Evolutionary conservation across 2,113 vertebrate genomes (phyloP).

Genomic region (Microtus montanus): DNA sequence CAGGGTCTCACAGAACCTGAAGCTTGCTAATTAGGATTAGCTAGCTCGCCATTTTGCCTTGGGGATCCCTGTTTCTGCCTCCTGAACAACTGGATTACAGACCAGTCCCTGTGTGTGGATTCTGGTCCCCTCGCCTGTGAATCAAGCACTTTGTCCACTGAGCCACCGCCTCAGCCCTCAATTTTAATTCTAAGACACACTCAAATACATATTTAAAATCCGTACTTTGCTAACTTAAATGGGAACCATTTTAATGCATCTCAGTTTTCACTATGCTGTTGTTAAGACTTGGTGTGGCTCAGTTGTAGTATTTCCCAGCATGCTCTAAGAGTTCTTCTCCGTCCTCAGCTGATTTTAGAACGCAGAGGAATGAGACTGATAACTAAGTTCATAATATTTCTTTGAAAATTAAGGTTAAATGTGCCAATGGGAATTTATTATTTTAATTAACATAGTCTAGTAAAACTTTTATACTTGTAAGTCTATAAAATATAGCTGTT

Average conservation of each 20-base stretch:
- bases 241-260: not conserved
- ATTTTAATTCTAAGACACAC: not conserved
- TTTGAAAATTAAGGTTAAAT: slow-evolving; percentile 24
- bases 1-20: not conserved
- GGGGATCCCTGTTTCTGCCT: not conserved
- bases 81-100: too few species aligned
- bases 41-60: not conserved
- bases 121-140: too few species aligned
- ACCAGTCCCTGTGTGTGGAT: too few species aligned
- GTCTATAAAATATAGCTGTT: not conserved
- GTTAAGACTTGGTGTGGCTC: not conserved
- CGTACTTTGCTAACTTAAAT: not conserved
- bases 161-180: too few species aligned
- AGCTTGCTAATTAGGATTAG: not conserved
- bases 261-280: not conserved
- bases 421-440: not conserved
- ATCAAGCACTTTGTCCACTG: too few species aligned
- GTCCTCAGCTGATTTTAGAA: not conserved
- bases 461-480: not conserved
- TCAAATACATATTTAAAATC: slow-evolving; percentile 20
- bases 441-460: slow-evolving; percentile 25
- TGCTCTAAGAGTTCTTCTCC: not conserved
- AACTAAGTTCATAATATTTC: not conserved
- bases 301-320: too few species aligned
- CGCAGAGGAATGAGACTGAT: not conserved